These are phyloP conservation scores for Hoplodrina blanda DNA, from an alignment of 2,888 invertebrate genomes.

Conservation along the genomic window DNA sequence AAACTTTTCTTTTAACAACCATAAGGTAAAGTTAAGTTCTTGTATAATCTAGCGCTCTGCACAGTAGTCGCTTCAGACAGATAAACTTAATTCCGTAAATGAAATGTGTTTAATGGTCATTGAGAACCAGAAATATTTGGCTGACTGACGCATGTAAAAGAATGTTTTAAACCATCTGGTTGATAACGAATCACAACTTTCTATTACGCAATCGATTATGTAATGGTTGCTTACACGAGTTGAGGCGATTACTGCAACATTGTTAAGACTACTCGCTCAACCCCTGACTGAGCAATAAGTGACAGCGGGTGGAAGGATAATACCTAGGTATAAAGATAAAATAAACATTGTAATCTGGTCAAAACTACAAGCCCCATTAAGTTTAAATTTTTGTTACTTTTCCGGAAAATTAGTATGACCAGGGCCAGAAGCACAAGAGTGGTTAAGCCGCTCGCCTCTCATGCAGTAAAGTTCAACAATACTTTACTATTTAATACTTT, in stretches of 20 bases:
- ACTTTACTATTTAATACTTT: too few species aligned
- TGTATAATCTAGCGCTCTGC: not conserved
- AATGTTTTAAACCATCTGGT: constrained; percentile 64
- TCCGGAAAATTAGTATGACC: not conserved
- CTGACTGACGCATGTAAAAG: constrained; percentile 47
- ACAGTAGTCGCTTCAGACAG: not conserved
- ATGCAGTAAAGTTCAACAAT: too few species aligned
- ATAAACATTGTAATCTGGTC: not conserved
- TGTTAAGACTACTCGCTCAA: constrained; percentile 64
- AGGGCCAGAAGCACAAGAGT: too few species aligned
- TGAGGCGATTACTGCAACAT: constrained; percentile 70
- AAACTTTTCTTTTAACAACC: not conserved
- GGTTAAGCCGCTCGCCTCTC: too few species aligned
- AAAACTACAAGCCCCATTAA: not conserved
- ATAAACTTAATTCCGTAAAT: constrained; percentile 7
- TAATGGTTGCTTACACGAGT: constrained; percentile 74
- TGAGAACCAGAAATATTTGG: constrained; percentile 48
- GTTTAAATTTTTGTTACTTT: not conserved
- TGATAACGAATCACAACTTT: constrained; percentile 71
- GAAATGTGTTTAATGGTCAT: constrained; percentile 25
- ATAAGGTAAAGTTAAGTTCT: too few species aligned
- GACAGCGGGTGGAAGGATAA: constrained; percentile 27
- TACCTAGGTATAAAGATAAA: constrained; percentile 2
- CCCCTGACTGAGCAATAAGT: constrained; percentile 51
- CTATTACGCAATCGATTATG: constrained; percentile 75